phyloP scores from a whole-genome alignment of 2,113 vertebrate species.

The Edolisoma coerulescens region DNA sequence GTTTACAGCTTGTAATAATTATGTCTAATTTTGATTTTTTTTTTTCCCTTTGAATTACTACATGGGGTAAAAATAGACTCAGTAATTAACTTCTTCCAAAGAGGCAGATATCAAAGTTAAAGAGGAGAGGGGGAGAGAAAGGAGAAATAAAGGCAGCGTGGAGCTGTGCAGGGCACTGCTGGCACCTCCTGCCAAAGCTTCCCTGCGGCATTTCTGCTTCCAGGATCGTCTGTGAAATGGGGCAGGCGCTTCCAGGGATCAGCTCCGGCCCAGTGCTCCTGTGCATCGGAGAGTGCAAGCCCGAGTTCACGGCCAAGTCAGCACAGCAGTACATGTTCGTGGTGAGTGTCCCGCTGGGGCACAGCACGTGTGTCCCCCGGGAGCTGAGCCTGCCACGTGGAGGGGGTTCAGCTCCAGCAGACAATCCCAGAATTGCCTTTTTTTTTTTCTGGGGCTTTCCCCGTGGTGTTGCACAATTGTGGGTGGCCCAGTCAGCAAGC shows the following conservation, averaged over 20 bases:
- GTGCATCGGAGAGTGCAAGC: conserved; percentile 92
- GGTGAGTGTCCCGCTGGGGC: conserved; percentile 71
- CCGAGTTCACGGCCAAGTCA: conserved; percentile 90
- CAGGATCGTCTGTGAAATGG: conserved; percentile 98
- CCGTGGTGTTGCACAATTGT: fast-evolving
- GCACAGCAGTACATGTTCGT: conserved; percentile 90
- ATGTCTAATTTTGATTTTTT: conserved; percentile 63
- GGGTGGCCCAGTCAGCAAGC: not conserved
- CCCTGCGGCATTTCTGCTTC: not conserved
- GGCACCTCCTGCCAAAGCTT: not conserved
- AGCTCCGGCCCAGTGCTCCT: conserved; percentile 87
- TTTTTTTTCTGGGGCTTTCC: not conserved
- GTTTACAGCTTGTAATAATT: conserved; percentile 70
- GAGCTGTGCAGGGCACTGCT: not conserved
- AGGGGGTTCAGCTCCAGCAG: not conserved
- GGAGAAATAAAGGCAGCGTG: not conserved
- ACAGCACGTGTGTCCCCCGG: fast-evolving
- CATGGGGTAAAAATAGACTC: conserved; percentile 40
- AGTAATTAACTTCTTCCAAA: conserved; percentile 61
- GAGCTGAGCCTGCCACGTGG: fast-evolving
- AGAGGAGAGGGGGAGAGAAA: not conserved
- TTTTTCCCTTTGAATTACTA: conserved; percentile 38
- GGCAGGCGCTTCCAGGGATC: conserved; percentile 75
- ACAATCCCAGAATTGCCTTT: fast-evolving
- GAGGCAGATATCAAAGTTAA: conserved; percentile 44